Evolutionary conservation across 2,797 vertebrate species (phyloP).

Genomic region (Champsocephalus gunnari): DNA sequence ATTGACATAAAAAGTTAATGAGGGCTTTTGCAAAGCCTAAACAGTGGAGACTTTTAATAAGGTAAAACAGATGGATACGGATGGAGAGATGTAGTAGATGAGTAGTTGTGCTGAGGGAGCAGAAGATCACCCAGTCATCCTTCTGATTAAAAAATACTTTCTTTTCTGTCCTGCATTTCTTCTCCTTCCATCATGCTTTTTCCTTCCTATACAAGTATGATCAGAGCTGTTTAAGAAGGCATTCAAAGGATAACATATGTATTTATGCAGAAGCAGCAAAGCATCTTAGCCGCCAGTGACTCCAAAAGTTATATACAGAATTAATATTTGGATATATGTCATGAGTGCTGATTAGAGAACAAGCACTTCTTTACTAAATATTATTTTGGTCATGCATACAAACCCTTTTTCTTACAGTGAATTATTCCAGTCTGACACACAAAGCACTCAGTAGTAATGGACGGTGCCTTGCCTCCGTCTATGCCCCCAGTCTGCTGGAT

Average conservation of each 20-base stretch:
- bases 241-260: conserved; percentile 18
- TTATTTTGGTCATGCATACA: not conserved
- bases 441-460: not conserved
- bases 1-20: conserved; percentile 64
- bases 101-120: conserved; percentile 54
- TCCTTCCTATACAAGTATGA: not conserved
- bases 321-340: not conserved
- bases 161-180: not conserved
- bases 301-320: not conserved
- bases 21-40: conserved; percentile 56
- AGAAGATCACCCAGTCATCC: conserved; percentile 45
- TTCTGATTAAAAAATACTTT: conserved; percentile 29
- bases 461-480: no score
- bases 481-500: no score
- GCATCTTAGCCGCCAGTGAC: not conserved
- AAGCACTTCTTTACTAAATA: not conserved
- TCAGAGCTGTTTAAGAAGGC: conserved; percentile 19
- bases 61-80: conserved; percentile 43
- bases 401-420: not conserved
- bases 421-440: not conserved
- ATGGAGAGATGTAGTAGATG: conserved; percentile 44
- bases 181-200: conserved; percentile 11
- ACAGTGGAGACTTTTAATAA: conserved; percentile 67
- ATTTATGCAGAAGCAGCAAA: conserved; percentile 13
- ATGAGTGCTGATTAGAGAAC: conserved; percentile 1